Base-by-base conservation (phyloP, 2,113 vertebrate genomes). In the Laticauda laticaudata region DNA sequence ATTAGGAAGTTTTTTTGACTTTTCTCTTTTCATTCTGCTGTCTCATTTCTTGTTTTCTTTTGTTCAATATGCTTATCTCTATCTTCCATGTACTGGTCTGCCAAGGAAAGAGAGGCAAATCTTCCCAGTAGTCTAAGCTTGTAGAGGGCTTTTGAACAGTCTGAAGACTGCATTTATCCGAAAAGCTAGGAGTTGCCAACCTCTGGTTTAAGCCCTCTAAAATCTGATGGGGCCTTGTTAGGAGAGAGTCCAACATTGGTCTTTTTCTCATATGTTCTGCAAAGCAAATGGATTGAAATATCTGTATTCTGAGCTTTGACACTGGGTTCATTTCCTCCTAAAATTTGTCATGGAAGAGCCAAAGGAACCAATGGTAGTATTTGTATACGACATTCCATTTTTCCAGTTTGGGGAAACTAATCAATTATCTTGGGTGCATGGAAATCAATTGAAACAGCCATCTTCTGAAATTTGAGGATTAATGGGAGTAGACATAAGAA, bases 401-500 rank as follows among this genome's bases (percentile, higher is more conserved):
- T 21, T 20, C 3, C 15, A 39, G 15, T 20, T 57, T 89, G 56
- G 54, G 34, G 54, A 88, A 93, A 85, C 29, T 18, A 94, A 95
- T 11, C 59, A 96, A 94, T 89, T 53, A 91, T 2, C 81, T 92
- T 95, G 95, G 93, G 94, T 29, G 34, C 59, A 94, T 91, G 90
- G 94, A 96, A 95, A 93, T 93, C 61, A 91, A 95, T 93, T 92
- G 87, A 93, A 94, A 56, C 2, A 89, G 9, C 21, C 53, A 23
- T 1, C 53, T n/a, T 21, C 55, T 29, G 53, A 56, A 20, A n/a
- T 89, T 23, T 11, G 29, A 55, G 34, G n/a, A 56, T 34, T 56
- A 88, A 88, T 21, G 29, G 14, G 18, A 21, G 11, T n/a, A 85
- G 81, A 45, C 21, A 10, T n/a, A 48, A 86, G 3, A 86, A 39